These are phyloP conservation scores for Corythornis madagascariensis DNA, from an alignment of 2,113 vertebrate species.

Conservation along the genomic window DNA sequence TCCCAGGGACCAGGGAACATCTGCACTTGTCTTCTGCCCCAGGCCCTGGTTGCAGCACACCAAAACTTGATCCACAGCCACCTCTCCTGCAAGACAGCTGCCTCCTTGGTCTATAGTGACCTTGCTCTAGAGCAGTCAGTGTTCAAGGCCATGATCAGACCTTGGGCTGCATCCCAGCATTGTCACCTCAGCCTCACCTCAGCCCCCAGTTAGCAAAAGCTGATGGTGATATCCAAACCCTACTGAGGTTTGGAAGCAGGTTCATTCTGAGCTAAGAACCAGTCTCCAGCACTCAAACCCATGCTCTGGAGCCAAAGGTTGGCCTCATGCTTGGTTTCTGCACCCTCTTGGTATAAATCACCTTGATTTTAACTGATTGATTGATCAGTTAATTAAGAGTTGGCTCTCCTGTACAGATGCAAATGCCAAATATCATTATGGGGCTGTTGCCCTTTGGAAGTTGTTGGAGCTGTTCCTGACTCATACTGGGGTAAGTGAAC, in stretches of 20 bases:
- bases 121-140: not conserved
- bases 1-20: not conserved
- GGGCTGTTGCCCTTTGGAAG: not conserved
- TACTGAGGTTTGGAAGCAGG: not conserved
- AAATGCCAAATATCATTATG: accelerated
- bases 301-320: accelerated
- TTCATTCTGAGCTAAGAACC: not conserved
- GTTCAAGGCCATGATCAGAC: not conserved
- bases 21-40: not conserved
- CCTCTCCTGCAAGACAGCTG: not conserved
- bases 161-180: not conserved
- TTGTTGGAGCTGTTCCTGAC: not conserved
- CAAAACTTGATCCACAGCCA: not conserved
- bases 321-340: not conserved
- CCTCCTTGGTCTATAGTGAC: not conserved
- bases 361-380: not conserved
- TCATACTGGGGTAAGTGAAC: not conserved
- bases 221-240: not conserved
- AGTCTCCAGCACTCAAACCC: not conserved
- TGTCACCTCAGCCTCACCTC: not conserved
- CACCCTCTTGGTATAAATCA: not conserved
- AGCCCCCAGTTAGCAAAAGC: not conserved
- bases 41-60: not conserved
- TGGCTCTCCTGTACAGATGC: not conserved
- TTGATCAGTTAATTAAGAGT: not conserved